These are phyloP conservation scores for Cryptotis parvus DNA, from an alignment of 2,113 vertebrate species.

Conservation along the genomic window DNA sequence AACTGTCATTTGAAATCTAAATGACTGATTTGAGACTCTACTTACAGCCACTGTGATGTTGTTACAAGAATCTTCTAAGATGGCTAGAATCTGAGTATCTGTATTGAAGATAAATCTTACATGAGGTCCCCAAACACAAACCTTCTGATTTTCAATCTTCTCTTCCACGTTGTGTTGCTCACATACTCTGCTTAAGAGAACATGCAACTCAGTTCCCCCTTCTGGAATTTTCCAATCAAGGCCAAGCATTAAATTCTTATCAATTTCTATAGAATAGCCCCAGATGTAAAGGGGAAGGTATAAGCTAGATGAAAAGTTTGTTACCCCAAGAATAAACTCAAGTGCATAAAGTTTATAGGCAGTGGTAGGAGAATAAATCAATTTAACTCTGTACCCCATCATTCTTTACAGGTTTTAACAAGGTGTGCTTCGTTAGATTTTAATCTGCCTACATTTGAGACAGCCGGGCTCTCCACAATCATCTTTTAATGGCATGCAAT, in stretches of 20 bases:
- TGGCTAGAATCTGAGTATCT: neutral
- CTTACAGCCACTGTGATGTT: neutral
- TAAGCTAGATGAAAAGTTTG: conserved; percentile 73
- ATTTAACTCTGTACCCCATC: conserved; percentile 87
- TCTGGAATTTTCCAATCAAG: conserved; percentile 80
- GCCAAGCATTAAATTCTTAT: conserved; percentile 64
- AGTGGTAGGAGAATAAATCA: conserved; percentile 87
- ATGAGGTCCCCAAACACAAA: neutral
- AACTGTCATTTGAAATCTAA: neutral
- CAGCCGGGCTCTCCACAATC: conserved; percentile 91
- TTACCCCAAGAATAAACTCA: conserved; percentile 83
- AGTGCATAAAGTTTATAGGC: conserved; percentile 85
- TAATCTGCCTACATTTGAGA: conserved; percentile 92
- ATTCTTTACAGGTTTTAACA: conserved; percentile 91
- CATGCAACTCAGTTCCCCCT: neutral
- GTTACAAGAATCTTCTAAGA: neutral
- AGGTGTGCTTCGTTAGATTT: conserved; percentile 92
- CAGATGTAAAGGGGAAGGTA: conserved; percentile 78
- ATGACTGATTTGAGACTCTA: neutral
- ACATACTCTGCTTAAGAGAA: neutral
- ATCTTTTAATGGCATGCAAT: conserved; percentile 93
- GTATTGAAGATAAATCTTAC: neutral
- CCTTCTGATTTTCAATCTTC: neutral
- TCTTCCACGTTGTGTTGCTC: neutral
- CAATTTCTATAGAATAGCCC: conserved; percentile 73